Base-by-base conservation (phyloP, 2,113 vertebrate genomes). In the Mesembrinibis cayennensis region DNA sequence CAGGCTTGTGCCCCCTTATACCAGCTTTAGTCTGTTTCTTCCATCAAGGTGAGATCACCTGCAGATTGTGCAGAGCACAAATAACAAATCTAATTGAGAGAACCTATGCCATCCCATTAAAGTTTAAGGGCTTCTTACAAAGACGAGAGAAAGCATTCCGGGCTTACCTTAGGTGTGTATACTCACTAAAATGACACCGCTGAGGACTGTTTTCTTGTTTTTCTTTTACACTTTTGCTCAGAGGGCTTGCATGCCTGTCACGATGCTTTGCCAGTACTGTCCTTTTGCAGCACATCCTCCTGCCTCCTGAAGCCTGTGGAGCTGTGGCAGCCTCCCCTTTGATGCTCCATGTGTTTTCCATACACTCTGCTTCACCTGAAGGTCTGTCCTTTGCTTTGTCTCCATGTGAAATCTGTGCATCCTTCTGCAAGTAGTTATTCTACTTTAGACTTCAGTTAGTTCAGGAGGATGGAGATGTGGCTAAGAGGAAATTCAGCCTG, bases 161-260 rank as follows among this genome's bases (percentile, higher is more conserved):
- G 40, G 22, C 36, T 91, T 61, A 71, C 52, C 50, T 84, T 45
- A 56, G 67, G 10, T 36, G 59, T 14, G 2, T 32, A 14, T 4
- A 93, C 40, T 79, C 74, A 61, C 44, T 67, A 65, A 76, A 59
- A 53, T 40, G 10, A 74, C 45, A 58, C 7, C 1, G 0, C 16
- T 30, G 49, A 92, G 58, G 45, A 58, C 1, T 56, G 30, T 44
- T 69, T 49, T 55, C 81, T 89, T 85, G n/a, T 13, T 92, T 74
- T 13, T 27, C 29, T 76, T 72, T 30, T 6, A 55, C 0, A 0
- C 14, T 71, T 76, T 50, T 40, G 21, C 40, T 61, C 45, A 77
- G 34, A 76, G 34, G 16, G 10, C 34, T 80, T 20, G 18, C 0
- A 0, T 42, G n/a, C 23, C 38, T 23, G 10, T 32, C 40, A 44